Evolutionary conservation across 2,113 vertebrate genomes (phyloP).

Genomic region (Myiozetetes cayanensis): DNA sequence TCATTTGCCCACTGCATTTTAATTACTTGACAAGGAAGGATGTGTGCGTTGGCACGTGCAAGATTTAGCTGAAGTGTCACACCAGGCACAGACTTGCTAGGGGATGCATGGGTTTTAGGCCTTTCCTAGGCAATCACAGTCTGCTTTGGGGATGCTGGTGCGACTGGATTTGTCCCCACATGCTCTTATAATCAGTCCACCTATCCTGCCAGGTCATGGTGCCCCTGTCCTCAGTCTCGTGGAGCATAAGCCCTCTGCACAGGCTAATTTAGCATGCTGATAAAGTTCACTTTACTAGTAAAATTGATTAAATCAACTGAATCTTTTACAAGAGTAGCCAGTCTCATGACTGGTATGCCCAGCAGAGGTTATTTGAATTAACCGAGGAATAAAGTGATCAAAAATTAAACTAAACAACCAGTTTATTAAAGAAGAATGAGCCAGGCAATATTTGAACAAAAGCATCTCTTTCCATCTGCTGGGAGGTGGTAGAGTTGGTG

Average conservation of each 20-base stretch:
- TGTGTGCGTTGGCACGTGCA: fast-evolving
- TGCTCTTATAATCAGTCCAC: background rate
- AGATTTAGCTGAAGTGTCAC: background rate
- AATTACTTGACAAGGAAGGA: background rate
- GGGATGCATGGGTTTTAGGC: background rate
- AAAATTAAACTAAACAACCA: background rate
- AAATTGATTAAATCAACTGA: background rate
- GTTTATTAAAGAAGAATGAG: background rate
- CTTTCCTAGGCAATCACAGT: background rate
- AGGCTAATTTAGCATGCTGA: background rate
- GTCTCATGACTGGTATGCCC: background rate
- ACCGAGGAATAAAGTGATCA: background rate
- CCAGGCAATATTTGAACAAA: background rate
- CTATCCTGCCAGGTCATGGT: background rate
- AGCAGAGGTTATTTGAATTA: background rate
- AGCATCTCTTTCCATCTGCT: background rate
- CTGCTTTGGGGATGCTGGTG: background rate
- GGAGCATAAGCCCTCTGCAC: background rate
- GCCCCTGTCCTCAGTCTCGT: fast-evolving
- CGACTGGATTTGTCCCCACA: background rate
- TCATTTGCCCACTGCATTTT: background rate
- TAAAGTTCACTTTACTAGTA: background rate
- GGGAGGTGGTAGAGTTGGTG: background rate
- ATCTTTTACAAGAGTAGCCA: background rate
- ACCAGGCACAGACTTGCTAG: fast-evolving